These are phyloP conservation scores for Acronicta leporina DNA, from an alignment of 2,888 invertebrate genomes.

Conservation along the genomic window DNA sequence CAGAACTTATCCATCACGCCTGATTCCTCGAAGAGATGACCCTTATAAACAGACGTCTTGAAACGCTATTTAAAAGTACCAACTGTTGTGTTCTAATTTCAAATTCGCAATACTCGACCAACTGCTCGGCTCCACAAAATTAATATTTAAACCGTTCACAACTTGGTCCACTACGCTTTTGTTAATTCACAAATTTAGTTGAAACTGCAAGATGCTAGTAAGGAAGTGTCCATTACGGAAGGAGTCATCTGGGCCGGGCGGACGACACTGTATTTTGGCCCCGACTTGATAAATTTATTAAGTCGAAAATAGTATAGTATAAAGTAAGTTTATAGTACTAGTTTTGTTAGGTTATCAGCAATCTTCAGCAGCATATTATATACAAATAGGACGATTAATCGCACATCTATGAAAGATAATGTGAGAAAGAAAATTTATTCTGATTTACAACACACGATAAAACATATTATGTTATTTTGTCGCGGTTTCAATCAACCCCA, in stretches of 20 bases:
- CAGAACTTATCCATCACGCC: too few relatives aligned
- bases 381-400: too few relatives aligned
- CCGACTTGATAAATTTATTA: conserved; percentile 45
- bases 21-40: too few relatives aligned
- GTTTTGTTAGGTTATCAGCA: too few relatives aligned
- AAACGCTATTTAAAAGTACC: too few relatives aligned
- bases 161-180: conserved; percentile 19
- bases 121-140: conserved; percentile 1
- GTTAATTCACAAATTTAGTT: conserved; percentile 28
- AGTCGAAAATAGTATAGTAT: conserved; percentile 30
- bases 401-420: too few relatives aligned
- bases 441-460: too few relatives aligned
- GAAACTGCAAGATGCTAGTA: conserved; percentile 44
- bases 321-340: conserved; percentile 7
- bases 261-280: conserved; percentile 31
- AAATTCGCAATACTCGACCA: conserved; percentile 1
- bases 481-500: too few relatives aligned
- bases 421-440: too few relatives aligned
- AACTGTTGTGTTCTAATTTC: not conserved
- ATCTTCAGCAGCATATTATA: too few relatives aligned
- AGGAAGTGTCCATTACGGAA: conserved; percentile 50
- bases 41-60: too few relatives aligned
- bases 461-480: too few relatives aligned
- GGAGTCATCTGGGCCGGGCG: conserved; percentile 41
- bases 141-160: conserved; percentile 25